Evolutionary conservation across 2,113 vertebrate species (phyloP), one percentile per base, ranked within the genome.

Genomic region (Scomber japonicus): DNA sequence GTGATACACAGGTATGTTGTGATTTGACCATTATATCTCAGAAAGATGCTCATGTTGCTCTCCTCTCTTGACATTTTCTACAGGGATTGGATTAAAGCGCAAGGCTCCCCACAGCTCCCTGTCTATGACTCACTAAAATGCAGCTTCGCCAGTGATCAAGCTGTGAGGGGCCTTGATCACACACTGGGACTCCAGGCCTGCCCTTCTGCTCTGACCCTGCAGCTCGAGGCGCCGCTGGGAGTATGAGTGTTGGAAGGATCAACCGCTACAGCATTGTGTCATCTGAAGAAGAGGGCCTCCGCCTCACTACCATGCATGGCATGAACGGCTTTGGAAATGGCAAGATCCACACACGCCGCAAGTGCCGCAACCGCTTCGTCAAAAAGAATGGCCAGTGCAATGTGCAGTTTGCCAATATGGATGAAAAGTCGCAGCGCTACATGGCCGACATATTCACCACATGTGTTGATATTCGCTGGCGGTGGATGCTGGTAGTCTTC

Each of bases 361-460:
- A 98, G 93, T 96, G 96, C 88, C 96, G 97, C 75, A 99, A 97
- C 91, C 96, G 98, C 55, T 99, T 99, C 0, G 97, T 99, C 73
- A 98, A 98, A 93, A 99, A 99, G 92, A 99, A 98, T 0, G 98
- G 98, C 67, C 98, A 98, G 82, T 99, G 97, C 93, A 99, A 99
- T 0, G 97, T 99, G 13, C 97, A 98, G 75, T 99, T 99, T 73
- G 92, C 97, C 89, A 98, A 99, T 92, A 98, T 99, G 97, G 97
- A 98, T 0, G 96, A 99, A 78, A 98, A 99, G 84, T 96, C 97
- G 0, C 97, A 97, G 91, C 96, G 97, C 65, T 99, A 99, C 95
- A 96, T 99, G 85, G 97, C 98, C 0, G 98, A 99, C 94, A 98
- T 99, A 84, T 99, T 99, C 77, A 99, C 98, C 67, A 99, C 98